Base-by-base conservation (phyloP, 2,113 vertebrate genomes). In the Butastur rufipennis region DNA sequence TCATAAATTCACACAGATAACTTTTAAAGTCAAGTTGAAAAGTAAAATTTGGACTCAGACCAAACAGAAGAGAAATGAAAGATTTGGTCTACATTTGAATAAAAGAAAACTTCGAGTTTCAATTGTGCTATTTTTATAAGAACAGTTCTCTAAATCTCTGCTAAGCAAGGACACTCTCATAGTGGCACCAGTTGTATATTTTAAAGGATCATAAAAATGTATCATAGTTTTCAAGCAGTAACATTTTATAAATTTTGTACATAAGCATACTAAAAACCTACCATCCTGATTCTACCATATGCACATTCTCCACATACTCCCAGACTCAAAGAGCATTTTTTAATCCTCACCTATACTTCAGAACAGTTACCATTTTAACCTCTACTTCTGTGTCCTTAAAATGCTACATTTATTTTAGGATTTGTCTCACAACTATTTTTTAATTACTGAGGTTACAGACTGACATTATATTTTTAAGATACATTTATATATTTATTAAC, bases 391-490 rank as follows among this genome's bases (percentile, higher is more conserved):
- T 31, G 26, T 55, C 56, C 81, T 92, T 40, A 75, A 91, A 95
- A 88, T 31, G 16, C 17, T 56, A 43, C 31, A 79, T 72, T 79
- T 89, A 72, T 95, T 92, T 92, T 61, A 87, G 61, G 56, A 88
- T 72, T 92, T 89, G 73, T 90, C 68, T 91, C 70, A 68, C 47
- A 84, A 84, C 40, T 67, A 61, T 52, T 81, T 88, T 80, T 93
- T 88, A 95, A 95, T 93, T 94, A 86, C 43, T 29, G 52, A 81
- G 48, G 42, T 53, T 89, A 87, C 77, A 94, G 88, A 86, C 29
- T 86, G 56, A 86, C 62, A 16, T 88, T 71, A 43, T 34, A 79
- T 77, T 83, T 94, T 94, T 55, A 94, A 61, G 38, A 61, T 10
- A 59, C 61, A 38, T 72, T 61, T 82, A 72, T 59, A 6, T 63